Base-by-base conservation (phyloP, 2,888 invertebrate genomes). In the Dasypolia templi region DNA sequence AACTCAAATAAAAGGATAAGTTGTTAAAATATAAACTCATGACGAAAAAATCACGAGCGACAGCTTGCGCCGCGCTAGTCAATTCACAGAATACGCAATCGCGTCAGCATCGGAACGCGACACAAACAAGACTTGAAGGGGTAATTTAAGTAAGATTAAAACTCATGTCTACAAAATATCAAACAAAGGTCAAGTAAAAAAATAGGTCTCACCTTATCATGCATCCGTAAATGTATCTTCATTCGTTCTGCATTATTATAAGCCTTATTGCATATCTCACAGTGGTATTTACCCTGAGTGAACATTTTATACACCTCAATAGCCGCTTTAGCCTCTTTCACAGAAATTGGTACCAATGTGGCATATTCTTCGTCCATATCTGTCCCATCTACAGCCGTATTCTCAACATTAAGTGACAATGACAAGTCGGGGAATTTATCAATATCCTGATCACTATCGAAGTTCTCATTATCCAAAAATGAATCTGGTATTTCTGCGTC, bases 301-400 rank as follows among this genome's bases (percentile, higher is more conserved):
- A 91, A 92, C 86, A 91, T 84, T 85, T 94, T 94, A 62, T 91
- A 91, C 2, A 96, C 90, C 72, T 94, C 95, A 7, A 92, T 85
- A 0, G 90, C 96, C 12, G 95, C 95, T 67, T 91, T 91, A 0
- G 95, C 93, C 74, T 96, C 96, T 71, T 91, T 92, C 14, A 90
- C 87, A 0, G 94, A 89, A 76, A 96, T 92, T 0, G 94, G 93
- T 9, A 92, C 86, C 73, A 95, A 87, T n/a, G 86, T 91, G 1
- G 94, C 96, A 88, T 95, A 96, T 76, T 95, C 95, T 64, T 93
- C 92, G 29, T 95, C 91, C 51, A 94, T 88, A 69, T 89, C 90
- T 0, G 91, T 89, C 0, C 94, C 94, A 75, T 95, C 94, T 35
- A 83, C 67, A 53, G 61, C 72, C 0, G 65, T 67, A 29, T 69